These are phyloP conservation scores for Microctonus hyperodae DNA, from an alignment of 2,888 invertebrate species.

Conservation along the genomic window DNA sequence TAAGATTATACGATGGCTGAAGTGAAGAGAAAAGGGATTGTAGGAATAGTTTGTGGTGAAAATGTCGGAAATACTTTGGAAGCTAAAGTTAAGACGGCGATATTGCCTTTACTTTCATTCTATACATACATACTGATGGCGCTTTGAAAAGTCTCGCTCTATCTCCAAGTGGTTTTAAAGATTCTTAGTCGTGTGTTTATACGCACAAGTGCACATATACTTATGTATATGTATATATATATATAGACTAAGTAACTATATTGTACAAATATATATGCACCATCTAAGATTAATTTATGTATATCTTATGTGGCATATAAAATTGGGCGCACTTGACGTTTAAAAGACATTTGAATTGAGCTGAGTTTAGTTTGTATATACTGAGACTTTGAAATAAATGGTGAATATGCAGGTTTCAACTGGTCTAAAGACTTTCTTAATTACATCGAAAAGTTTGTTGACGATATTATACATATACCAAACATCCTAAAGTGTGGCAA, in stretches of 20 bases:
- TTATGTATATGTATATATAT: background rate
- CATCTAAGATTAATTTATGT: background rate
- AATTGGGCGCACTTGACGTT: background rate
- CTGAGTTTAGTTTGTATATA: background rate
- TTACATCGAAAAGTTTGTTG: too few relatives aligned
- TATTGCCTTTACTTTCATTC: conserved; percentile 43
- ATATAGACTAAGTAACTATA: too few relatives aligned
- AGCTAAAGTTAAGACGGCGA: conserved; percentile 40
- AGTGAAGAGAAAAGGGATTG: conserved; percentile 17
- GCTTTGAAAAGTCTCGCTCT: background rate
- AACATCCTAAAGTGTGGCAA: too few relatives aligned
- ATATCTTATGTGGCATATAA: background rate
- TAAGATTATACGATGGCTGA: background rate
- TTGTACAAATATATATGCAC: background rate
- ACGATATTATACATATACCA: too few relatives aligned
- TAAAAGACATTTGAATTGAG: background rate
- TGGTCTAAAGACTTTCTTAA: too few relatives aligned
- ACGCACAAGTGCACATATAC: background rate
- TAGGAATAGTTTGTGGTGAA: conserved; percentile 48
- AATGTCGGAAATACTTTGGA: conserved; percentile 48
- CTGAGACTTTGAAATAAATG: background rate
- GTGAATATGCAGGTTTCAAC: background rate
- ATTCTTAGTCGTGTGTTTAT: conserved; percentile 13
- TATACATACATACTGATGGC: background rate
- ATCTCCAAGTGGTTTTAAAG: background rate